Evolutionary conservation across 2,113 vertebrate species (phyloP).

Genomic region (Sigmodon hispidus): DNA sequence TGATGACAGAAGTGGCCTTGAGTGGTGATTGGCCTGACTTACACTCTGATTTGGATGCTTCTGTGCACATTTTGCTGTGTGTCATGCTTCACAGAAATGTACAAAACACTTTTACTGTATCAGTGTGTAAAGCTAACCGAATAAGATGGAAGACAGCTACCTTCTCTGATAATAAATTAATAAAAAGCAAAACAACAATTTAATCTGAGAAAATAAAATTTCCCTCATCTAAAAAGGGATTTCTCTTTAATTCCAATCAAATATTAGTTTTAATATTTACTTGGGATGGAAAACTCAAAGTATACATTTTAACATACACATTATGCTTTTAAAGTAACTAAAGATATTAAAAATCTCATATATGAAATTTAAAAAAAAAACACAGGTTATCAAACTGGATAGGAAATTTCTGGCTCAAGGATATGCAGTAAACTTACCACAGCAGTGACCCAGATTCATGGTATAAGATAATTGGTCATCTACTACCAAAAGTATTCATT

Average conservation of each 20-base stretch:
- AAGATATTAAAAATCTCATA: neutral
- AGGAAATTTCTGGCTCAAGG: neutral
- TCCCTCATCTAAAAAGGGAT: neutral
- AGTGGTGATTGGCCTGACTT: neutral
- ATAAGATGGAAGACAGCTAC: neutral
- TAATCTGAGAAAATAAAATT: neutral
- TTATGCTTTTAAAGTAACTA: neutral
- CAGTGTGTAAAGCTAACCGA: neutral
- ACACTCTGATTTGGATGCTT: neutral
- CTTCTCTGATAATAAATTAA: conserved; percentile 16
- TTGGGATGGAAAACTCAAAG: neutral
- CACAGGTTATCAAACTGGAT: neutral
- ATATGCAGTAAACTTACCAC: neutral
- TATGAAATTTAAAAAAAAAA: neutral
- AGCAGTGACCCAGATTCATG: neutral
- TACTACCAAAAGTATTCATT: neutral
- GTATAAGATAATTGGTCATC: neutral
- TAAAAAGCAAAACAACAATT: conserved; percentile 8
- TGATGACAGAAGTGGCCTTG: neutral
- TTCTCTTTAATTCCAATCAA: neutral
- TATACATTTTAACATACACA: neutral
- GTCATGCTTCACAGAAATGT: neutral
- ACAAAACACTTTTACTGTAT: neutral
- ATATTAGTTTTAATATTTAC: neutral
- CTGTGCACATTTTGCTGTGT: neutral